A percentile compares a stretch with the other conserved stretches of the same genome.
Evolutionary conservation across 2,888 invertebrate species (phyloP).

Genomic region (Megaustenia siamemsis): DNA sequence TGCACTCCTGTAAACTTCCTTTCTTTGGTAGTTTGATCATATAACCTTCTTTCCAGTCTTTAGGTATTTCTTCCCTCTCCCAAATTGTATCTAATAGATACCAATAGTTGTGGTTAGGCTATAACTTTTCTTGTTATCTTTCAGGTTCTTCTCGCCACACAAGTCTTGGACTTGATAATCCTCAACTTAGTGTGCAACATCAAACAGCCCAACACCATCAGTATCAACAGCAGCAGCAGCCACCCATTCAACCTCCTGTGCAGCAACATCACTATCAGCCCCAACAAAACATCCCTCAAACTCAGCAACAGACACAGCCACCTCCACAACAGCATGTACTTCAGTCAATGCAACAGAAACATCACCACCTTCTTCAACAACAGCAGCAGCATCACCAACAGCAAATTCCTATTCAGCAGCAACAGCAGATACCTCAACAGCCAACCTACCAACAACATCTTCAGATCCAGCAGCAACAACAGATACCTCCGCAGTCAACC

Average conservation of each 20-base stretch:
- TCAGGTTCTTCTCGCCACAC: conserved; percentile 34
- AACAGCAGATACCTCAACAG: not conserved
- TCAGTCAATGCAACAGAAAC: conserved; percentile 31
- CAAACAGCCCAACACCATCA: conserved; percentile 35
- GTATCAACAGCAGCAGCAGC: conserved; percentile 33
- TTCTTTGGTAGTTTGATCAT: too few relatives aligned
- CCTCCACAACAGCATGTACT: conserved; percentile 34
- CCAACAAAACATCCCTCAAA: not conserved
- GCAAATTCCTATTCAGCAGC: not conserved
- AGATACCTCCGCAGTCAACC: not conserved
- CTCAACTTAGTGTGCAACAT: conserved; percentile 14
- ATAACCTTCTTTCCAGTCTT: too few relatives aligned
- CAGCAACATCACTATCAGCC: conserved; percentile 45
- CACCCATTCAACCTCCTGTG: conserved; percentile 30
- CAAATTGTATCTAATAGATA: too few relatives aligned
- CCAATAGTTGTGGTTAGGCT: too few relatives aligned
- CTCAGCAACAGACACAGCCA: conserved; percentile 19
- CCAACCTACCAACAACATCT: conserved; percentile 12
- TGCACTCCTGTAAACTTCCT: too few relatives aligned
- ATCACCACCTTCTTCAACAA: conserved; percentile 24
- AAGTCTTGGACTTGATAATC: conserved; percentile 40
- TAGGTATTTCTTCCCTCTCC: too few relatives aligned
- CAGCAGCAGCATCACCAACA: not conserved
- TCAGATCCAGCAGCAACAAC: conserved; percentile 28
- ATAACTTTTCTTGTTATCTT: too few relatives aligned